Evolutionary conservation across 2,888 invertebrate species (phyloP), one percentile per base, ranked within the genome.

Genomic region (Furcula furcula): DNA sequence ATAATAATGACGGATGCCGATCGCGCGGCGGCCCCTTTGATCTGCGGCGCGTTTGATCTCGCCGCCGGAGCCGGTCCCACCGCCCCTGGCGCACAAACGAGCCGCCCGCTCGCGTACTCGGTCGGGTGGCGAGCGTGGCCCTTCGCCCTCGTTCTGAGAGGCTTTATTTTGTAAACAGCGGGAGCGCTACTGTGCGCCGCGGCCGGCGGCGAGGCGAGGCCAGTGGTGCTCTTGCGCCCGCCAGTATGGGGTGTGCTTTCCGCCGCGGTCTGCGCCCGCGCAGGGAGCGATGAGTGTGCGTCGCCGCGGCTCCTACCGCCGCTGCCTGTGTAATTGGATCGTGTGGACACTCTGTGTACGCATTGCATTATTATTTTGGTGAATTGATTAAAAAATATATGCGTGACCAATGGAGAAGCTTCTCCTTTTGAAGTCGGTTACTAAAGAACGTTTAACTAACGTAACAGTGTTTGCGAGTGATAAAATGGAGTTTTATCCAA

Each of bases 1-100:
- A 87, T 88, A 88, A 88, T 88, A 88, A 88, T 88, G 87, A 88
- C 87, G 87, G 87, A 87, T 87, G 87, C 87, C 87, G 87, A 88
- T 88, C 87, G 87, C 87, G 86, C 83, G 79, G 86, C 87, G 87
- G 87, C 79, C 59, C 80, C 85, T 87, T 88, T 88, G 87, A 88
- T 88, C 87, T 78, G 79, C 73, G 75, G 71, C 69, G 74, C 84
- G 66, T 87, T 88, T 87, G 87, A 88, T 88, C 82, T 87, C 70
- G 76, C 87, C 85, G 86, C 77, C 80, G 70, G 75, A 80, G 82
- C 84, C 83, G 83, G 84, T 80, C 82, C 72, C 79, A 73, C 77
- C 76, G 83, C 83, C 81, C 81, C 83, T 77, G 76, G 78, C 76
- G 69, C 81, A 82, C 84, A 87, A 86, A 85, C 84, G 84, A 83